phyloP scores from a whole-genome alignment of 92 coral and sea anemone genomes.

The Palythoa grandiflora region DNA sequence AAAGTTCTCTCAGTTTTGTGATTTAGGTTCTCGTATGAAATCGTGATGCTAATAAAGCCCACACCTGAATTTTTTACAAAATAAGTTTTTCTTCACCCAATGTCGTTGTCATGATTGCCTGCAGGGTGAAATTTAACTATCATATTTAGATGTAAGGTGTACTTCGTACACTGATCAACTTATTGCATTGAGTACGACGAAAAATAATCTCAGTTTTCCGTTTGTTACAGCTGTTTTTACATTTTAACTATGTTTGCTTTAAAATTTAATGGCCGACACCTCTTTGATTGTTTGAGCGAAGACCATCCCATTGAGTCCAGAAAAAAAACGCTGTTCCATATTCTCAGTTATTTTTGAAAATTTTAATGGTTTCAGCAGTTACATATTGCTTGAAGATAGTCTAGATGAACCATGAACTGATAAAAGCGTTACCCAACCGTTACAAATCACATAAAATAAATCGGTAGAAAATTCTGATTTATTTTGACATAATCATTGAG shows the following conservation, averaged over 20 bases:
- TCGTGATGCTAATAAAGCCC: too few species aligned
- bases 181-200: background rate
- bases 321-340: background rate
- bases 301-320: background rate
- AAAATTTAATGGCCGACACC: background rate
- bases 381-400: background rate
- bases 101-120: too few species aligned
- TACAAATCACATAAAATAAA: too few species aligned
- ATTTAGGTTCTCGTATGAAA: too few species aligned
- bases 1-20: too few species aligned
- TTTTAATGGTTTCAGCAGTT: background rate
- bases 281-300: background rate
- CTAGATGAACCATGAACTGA: background rate
- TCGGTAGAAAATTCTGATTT: too few species aligned
- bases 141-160: too few species aligned
- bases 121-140: too few species aligned
- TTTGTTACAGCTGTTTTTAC: background rate
- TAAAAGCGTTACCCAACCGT: too few species aligned
- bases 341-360: background rate
- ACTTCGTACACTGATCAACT: background rate
- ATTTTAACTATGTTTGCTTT: background rate
- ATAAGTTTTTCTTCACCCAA: too few species aligned
- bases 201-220: background rate
- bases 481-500: too few species aligned
- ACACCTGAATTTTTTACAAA: too few species aligned